A percentile compares a stretch with the other conserved stretches of the same genome.
Evolutionary conservation across 1,140 invertebrate genomes (phyloP).

Genomic region (Lysiphlebus fabarum): DNA sequence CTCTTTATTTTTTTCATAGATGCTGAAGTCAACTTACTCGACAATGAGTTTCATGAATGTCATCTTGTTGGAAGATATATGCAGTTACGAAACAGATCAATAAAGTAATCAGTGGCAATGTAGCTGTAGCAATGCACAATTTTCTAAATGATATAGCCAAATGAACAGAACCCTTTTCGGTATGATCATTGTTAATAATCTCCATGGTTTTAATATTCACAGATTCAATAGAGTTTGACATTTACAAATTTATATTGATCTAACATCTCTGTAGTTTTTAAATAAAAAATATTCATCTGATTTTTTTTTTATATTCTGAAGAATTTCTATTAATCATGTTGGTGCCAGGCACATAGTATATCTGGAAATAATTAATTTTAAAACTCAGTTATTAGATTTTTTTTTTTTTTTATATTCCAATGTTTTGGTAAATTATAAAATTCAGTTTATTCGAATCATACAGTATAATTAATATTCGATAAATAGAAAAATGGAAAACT

Average conservation of each 20-base stretch:
- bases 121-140: constrained; percentile 76
- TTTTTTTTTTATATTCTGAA: too few relatives aligned
- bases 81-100: constrained; percentile 82
- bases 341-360: too few relatives aligned
- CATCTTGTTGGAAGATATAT: constrained; percentile 84
- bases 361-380: too few relatives aligned
- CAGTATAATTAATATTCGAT: too few relatives aligned
- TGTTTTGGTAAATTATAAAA: too few relatives aligned
- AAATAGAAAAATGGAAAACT: too few relatives aligned
- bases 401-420: too few relatives aligned
- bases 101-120: constrained; percentile 75
- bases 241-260: neutral
- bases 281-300: neutral
- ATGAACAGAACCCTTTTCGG: constrained; percentile 49
- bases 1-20: neutral
- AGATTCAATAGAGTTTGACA: constrained; percentile 25
- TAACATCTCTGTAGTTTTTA: too few relatives aligned
- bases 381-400: too few relatives aligned
- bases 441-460: too few relatives aligned
- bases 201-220: constrained; percentile 42
- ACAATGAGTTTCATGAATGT: constrained; percentile 90
- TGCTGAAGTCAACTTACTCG: constrained; percentile 62
- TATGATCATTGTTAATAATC: constrained; percentile 44
- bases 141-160: constrained; percentile 61
- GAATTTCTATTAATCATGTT: too few relatives aligned